phyloP scores from a whole-genome alignment of 2,797 vertebrate genomes.

The Pseudochirops corinnae region DNA sequence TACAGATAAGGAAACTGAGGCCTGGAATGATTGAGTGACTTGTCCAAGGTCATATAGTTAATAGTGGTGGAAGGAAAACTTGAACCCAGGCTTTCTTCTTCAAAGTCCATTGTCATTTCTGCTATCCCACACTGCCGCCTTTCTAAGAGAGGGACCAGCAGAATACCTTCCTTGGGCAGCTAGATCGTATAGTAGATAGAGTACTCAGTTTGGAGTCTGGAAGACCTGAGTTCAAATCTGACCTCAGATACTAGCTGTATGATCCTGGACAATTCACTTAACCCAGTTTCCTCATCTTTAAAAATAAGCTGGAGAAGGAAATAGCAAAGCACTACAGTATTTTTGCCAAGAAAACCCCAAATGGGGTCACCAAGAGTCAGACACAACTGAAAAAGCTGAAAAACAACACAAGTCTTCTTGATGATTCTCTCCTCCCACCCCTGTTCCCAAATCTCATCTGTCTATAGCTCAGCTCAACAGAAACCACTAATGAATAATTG shows the following conservation, averaged over 20 bases:
- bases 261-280: not conserved
- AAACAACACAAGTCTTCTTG: not conserved
- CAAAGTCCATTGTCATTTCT: not conserved
- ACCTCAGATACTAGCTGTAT: not conserved
- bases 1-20: not conserved
- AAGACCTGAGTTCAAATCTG: not conserved
- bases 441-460: conserved; percentile 13
- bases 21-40: not conserved
- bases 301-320: not conserved
- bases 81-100: not conserved
- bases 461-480: conserved; percentile 37
- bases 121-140: not conserved
- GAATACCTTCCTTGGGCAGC: not conserved
- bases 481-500: conserved; percentile 50
- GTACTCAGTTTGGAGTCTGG: not conserved
- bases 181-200: not conserved
- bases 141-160: not conserved
- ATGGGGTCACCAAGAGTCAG: not conserved
- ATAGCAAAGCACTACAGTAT: not conserved
- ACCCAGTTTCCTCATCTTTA: not conserved
- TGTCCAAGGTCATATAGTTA: not conserved
- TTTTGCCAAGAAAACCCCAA: not conserved
- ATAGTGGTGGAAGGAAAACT: not conserved
- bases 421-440: conserved; percentile 8
- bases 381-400: not conserved